Base-by-base conservation (phyloP, 2,113 vertebrate species). In the Nannospalax galili region DNA sequence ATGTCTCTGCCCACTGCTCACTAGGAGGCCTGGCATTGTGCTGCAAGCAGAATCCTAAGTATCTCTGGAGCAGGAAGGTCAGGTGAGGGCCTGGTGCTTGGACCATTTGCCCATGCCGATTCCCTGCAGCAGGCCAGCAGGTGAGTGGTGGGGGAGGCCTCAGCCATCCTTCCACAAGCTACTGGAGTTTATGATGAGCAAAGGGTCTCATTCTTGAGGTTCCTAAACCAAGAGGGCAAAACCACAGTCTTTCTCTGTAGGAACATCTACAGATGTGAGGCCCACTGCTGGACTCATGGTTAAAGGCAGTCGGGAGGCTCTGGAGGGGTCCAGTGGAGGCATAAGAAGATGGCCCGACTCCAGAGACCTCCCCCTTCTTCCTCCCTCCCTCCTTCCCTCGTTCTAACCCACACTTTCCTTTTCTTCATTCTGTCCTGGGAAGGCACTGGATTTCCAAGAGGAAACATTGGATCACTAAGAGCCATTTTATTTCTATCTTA, bases 21-120 rank as follows among this genome's bases (percentile, higher is more conserved):
- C 17, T 7, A 35, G 10, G 19, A 5, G 60, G 14, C 14, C 11
- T 9, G 19, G 30, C 28, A 11, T 32, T 2, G 67, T 12, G 14
- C 37, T 17, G 11, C 56, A 35, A 42, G 75, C 48, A 26, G 45
- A 4, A 0, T 5, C 45, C 16, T 2, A 30, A 35, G 0, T 0
- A 1, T 58, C 45, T 4, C 45, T 24, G 12, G 28, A 32, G 30
- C 45, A 62, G 79, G 78, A 48, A 11, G 40, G 10, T 28, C 20
- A 1, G 56, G 62, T 30, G 9, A 52, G 10, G 72, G 10, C 72
- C 28, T 9, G 1, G 30, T 28, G 3, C 35, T 35, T 0, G 1
- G 79, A 42, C 42, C 42, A 2, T 7, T 60, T 10, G 24, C 6
- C 48, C 48, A 7, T 52, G 48, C 48, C 48, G 48, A 52, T 7